Percentiles rank a stretch among this genome's conserved stretches.
phyloP scores from a whole-genome alignment of 2,113 vertebrate genomes.

The Raja brachyura region DNA sequence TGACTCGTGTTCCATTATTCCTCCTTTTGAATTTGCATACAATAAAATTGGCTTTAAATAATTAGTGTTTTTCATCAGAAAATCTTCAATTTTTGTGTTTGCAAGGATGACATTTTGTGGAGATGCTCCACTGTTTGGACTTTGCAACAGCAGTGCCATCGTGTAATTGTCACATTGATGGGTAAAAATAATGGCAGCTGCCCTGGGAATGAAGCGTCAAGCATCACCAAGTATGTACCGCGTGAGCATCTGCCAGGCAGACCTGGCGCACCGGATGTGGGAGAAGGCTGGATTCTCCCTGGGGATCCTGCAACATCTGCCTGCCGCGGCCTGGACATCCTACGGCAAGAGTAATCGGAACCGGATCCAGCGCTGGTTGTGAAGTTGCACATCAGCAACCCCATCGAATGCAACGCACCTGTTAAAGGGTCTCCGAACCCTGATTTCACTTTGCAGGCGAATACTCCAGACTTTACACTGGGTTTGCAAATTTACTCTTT shows the following conservation, averaged over 20 bases:
- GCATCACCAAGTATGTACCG: not conserved
- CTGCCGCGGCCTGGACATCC: not conserved
- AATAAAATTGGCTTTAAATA: not conserved
- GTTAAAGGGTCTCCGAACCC: not conserved
- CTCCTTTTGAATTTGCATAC: not conserved
- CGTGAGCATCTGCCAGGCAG: not conserved
- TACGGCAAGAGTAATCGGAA: not conserved
- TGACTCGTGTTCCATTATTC: not conserved
- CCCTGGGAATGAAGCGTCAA: not conserved
- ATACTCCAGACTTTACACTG: not conserved
- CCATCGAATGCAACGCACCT: not conserved
- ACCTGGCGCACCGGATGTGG: not conserved
- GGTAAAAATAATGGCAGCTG: not conserved
- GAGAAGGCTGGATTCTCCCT: not conserved
- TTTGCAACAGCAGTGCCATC: not conserved
- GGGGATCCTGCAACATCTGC: not conserved
- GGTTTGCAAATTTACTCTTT: not conserved
- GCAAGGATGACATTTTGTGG: not conserved
- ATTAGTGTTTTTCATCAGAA: not conserved
- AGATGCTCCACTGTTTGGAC: not conserved
- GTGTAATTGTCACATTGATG: not conserved
- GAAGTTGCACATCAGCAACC: not conserved
- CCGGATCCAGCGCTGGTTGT: not conserved
- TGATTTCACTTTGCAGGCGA: not conserved
- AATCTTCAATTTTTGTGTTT: not conserved